phyloP scores from a whole-genome alignment of 92 coral and sea anemone species.

The Nematostella vectensis region DNA sequence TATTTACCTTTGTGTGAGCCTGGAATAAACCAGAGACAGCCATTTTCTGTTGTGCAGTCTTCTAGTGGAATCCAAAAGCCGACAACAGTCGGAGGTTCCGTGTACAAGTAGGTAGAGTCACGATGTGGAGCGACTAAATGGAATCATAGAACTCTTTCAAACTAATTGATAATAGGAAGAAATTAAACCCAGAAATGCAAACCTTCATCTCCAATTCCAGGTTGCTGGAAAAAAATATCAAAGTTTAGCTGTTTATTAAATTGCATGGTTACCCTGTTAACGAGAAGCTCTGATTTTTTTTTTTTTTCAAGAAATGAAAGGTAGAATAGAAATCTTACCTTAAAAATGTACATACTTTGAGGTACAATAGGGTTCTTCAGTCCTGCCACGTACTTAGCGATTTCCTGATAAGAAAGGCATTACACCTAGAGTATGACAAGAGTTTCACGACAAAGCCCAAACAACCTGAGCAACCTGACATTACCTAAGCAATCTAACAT shows the following conservation, averaged over 20 bases:
- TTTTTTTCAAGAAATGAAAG: too few species aligned
- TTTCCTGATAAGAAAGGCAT: constrained; percentile 30
- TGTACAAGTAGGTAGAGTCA: constrained; percentile 82
- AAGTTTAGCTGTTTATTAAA: too few species aligned
- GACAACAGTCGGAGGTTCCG: constrained; percentile 63
- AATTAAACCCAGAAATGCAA: background rate
- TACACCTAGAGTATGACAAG: too few species aligned
- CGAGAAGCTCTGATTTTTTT: too few species aligned
- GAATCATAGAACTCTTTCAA: too few species aligned
- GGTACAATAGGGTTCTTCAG: constrained; percentile 72
- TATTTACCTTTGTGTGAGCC: constrained; percentile 89
- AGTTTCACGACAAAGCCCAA: too few species aligned
- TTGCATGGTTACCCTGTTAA: too few species aligned
- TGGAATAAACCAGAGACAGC: constrained; percentile 88
- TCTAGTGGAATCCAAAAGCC: constrained; percentile 97
- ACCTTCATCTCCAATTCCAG: constrained; percentile 95
- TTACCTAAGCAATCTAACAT: too few species aligned
- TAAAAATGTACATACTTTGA: constrained; percentile 97
- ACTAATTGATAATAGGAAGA: background rate
- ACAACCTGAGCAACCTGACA: too few species aligned
- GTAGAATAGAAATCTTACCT: constrained; percentile 28
- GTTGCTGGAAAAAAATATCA: constrained; percentile 51
- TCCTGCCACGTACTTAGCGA: constrained; percentile 59
- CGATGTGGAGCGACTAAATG: constrained; percentile 63
- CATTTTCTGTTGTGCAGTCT: constrained; percentile 90